A percentile compares a stretch with the other conserved stretches of the same genome.
phyloP scores from a whole-genome alignment of 2,797 vertebrate genomes.

The Xerus rutilus region DNA sequence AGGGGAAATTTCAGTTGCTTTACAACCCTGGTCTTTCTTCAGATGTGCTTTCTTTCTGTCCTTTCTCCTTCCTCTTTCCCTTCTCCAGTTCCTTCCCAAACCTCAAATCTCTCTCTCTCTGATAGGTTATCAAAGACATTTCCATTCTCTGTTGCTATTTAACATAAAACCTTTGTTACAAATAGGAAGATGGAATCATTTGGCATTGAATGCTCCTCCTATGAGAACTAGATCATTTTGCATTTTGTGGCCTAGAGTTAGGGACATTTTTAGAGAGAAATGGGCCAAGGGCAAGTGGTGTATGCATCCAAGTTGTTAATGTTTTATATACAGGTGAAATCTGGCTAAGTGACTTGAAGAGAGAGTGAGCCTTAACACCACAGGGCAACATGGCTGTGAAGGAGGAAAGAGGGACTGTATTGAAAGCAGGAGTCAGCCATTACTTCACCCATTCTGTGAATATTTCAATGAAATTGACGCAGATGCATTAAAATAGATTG shows the following conservation, averaged over 20 bases:
- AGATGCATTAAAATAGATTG: no score
- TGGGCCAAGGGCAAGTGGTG: neutral
- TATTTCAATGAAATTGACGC: no score
- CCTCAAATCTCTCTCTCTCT: neutral
- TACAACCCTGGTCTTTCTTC: neutral
- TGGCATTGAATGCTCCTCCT: neutral
- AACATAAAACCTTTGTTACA: neutral
- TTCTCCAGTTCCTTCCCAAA: neutral
- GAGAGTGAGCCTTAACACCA: neutral
- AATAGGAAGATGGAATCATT: neutral
- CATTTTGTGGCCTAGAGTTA: neutral
- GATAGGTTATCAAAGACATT: neutral
- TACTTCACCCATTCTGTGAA: neutral
- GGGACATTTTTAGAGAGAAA: neutral
- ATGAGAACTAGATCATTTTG: neutral
- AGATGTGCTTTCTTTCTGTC: neutral
- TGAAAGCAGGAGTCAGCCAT: neutral
- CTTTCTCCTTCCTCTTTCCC: neutral
- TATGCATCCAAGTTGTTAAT: neutral
- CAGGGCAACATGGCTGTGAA: neutral
- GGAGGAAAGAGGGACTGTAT: neutral
- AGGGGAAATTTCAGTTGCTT: conserved; percentile 10
- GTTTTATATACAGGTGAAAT: neutral
- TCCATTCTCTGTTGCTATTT: neutral
- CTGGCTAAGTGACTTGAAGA: neutral